phyloP scores from a whole-genome alignment of 2,797 vertebrate species.

The Pogoniulus pusillus region DNA sequence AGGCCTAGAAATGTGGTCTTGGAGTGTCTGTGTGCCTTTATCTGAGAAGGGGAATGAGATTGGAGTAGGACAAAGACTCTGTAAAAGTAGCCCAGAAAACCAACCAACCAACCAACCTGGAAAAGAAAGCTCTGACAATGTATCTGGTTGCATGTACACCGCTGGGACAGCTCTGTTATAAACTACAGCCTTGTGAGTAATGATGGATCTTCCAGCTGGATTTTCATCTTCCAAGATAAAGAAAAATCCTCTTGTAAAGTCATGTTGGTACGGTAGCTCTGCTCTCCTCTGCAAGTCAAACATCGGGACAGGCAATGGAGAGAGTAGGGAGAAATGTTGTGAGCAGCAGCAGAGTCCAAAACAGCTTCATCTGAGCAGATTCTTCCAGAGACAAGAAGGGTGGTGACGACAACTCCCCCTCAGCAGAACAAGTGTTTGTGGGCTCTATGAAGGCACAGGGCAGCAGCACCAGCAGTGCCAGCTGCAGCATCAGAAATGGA shows the following conservation, averaged over 20 bases:
- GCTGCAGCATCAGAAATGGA: neutral
- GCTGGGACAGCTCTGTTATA: no score
- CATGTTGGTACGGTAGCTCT: neutral
- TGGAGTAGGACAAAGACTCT: no score
- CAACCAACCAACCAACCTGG: no score
- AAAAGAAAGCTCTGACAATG: no score
- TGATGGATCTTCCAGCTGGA: no score
- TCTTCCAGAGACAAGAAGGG: neutral
- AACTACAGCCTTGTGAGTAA: no score
- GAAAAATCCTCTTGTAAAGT: neutral
- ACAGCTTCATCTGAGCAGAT: neutral
- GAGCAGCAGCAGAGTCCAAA: neutral
- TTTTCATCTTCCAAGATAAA: neutral
- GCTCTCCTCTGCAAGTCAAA: accelerated
- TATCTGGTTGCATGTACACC: no score
- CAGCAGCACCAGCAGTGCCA: neutral
- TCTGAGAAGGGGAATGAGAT: no score
- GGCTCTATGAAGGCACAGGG: accelerated
- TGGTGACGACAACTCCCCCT: accelerated
- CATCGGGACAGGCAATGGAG: neutral
- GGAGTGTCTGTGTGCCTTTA: no score
- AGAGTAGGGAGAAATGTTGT: accelerated
- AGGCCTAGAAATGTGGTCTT: no score
- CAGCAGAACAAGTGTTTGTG: accelerated
- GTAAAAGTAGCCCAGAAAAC: no score